Evolutionary conservation across 2,888 invertebrate genomes (phyloP).

Genomic region (Polymixis flavicincta): DNA sequence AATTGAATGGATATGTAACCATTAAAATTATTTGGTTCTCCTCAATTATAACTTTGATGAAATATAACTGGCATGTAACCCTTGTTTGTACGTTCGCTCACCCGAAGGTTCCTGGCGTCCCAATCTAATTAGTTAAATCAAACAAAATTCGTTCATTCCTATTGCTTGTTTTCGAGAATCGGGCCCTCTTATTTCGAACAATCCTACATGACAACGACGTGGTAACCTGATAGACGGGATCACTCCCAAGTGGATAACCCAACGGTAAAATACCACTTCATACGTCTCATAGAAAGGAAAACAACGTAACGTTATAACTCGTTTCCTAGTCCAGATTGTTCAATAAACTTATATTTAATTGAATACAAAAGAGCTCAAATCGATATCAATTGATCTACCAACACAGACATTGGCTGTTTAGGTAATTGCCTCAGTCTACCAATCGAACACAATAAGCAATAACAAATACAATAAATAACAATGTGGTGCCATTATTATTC

Average conservation of each 20-base stretch:
- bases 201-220: constrained; percentile 56
- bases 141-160: constrained; percentile 50
- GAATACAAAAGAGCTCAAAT: constrained; percentile 21
- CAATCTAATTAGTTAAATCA: constrained; percentile 52
- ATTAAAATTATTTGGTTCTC: constrained; percentile 38
- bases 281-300: constrained; percentile 42
- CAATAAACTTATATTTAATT: constrained; percentile 42
- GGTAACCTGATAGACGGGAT: constrained; percentile 39
- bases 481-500: constrained; percentile 71
- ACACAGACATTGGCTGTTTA: constrained; percentile 21
- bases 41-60: constrained; percentile 51
- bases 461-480: constrained; percentile 65
- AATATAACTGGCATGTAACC: constrained; percentile 47
- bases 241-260: constrained; percentile 51
- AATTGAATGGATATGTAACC: constrained; percentile 25
- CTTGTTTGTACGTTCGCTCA: constrained; percentile 40
- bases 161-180: constrained; percentile 41
- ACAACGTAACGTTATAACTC: constrained; percentile 27
- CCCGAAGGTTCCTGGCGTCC: constrained; percentile 14
- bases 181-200: constrained; percentile 51
- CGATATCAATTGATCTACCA: constrained; percentile 40
- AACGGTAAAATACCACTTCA: constrained; percentile 30
- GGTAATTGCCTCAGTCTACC: constrained; percentile 25
- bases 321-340: constrained; percentile 28
- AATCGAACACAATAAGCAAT: constrained; percentile 50